Percentiles rank a stretch among this genome's conserved stretches.
Conservation (phyloP, 2,797 vertebrate species). For the Selene dorsalis region DNA sequence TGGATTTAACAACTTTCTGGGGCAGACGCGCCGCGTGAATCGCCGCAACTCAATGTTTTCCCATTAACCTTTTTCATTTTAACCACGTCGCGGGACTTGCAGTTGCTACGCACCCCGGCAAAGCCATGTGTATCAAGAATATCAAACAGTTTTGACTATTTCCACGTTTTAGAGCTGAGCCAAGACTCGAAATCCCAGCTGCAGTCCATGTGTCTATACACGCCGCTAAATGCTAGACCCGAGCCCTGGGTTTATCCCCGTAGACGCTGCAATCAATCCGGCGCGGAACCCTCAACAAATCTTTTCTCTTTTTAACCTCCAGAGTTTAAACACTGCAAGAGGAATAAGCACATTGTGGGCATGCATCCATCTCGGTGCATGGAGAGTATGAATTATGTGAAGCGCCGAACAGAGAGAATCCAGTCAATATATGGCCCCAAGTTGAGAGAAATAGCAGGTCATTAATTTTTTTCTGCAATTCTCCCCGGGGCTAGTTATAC, state of each 20-base stretch:
- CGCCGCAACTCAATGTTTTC: background rate
- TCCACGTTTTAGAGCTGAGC: constrained; percentile 24
- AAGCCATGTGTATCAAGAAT: constrained; percentile 1
- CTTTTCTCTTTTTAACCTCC: constrained; percentile 52
- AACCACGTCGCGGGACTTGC: background rate
- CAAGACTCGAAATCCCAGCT: constrained; percentile 18
- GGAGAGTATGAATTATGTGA: constrained; percentile 45
- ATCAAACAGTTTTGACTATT: constrained; percentile 16
- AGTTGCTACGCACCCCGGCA: constrained; percentile 2
- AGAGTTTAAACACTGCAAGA: constrained; percentile 46
- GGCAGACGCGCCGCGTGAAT: background rate
- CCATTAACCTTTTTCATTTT: background rate
- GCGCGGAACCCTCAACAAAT: constrained; percentile 45
- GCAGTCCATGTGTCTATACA: constrained; percentile 10
- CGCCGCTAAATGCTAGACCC: constrained; percentile 16
- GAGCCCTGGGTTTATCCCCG: constrained; percentile 30
- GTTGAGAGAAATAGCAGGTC: constrained; percentile 23
- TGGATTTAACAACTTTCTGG: constrained; percentile 33
- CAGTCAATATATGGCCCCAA: constrained; percentile 27
- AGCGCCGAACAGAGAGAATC: constrained; percentile 40
- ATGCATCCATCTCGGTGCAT: constrained; percentile 31
- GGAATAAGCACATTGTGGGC: constrained; percentile 18
- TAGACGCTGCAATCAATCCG: constrained; percentile 41
- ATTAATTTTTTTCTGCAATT: constrained; percentile 6
- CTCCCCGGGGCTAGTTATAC: background rate